Evolutionary conservation across 30 jellyfish, hydroid and myxozoan species (phyloP), one percentile per base, ranked within the genome.

Genomic region (Aurelia sp.): DNA sequence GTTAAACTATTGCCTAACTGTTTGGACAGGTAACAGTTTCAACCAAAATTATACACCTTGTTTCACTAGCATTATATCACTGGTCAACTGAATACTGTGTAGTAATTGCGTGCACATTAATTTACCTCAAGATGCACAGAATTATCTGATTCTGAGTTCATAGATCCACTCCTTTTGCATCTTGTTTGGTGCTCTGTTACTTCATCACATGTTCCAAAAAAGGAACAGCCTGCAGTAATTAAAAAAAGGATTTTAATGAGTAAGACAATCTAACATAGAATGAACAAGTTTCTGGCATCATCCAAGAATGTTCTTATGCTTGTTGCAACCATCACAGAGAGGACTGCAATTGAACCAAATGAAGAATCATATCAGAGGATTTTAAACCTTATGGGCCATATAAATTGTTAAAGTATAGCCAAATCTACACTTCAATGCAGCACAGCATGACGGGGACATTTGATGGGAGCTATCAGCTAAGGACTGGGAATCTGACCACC

Each of bases 121-220:
- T 21, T 5, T 78, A 78, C 89, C 89, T 78, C 72, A 35, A 63
- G n/a, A n/a, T 61, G 69, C 20, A 78, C 17, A 8, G 58, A 51
- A 17, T 17, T 33, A 53, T 27, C 58, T 17, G 30, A 63, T 15
- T 3, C 21, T 51, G 55, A 12, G 17, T 74, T 30, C 9, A 19
- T 1, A 6, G 53, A 24, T 16, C 33, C 19, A 57, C 30, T 63
- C 50, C 61, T 35, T 31, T 67, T 33, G 24, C 89, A 78, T 13
- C 13, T 3, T 13, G 31, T 31, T 24, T 61, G 69, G 61, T 78
- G 89, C 47, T 78, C 89, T 11, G 30, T 72, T 8, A 78, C 89
- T 63, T 78, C 89, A n/a, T 35, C 79, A 11, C 64, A 48, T 24
- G 89, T 78, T 16, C 89, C 89, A 78, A 78, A 52, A 62, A 78